phyloP scores from a whole-genome alignment of 2,797 vertebrate species.

The Mus caroli region DNA sequence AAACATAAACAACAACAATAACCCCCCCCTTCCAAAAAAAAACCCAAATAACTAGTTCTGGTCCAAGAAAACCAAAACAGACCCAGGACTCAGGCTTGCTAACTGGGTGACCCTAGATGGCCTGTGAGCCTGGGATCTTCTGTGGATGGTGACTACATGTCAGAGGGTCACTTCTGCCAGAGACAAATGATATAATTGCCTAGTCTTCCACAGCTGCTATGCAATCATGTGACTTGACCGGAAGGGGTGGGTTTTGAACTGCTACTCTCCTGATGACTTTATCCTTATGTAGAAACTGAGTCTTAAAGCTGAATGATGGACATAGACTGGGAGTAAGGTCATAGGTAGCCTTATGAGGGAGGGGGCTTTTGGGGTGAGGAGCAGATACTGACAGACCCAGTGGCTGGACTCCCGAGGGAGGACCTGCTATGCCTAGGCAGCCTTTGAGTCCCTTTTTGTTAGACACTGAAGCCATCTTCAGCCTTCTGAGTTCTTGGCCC shows the following conservation, averaged over 20 bases:
- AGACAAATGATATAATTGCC: neutral
- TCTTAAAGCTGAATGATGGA: neutral
- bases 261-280: neutral
- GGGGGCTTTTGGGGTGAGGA: fast-evolving
- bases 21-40: no score
- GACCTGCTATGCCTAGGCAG: neutral
- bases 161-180: neutral
- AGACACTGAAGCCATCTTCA: neutral
- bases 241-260: neutral
- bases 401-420: neutral
- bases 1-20: neutral
- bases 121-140: neutral
- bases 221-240: fast-evolving
- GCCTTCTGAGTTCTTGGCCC: neutral
- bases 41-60: constrained; percentile 1
- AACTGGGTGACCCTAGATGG: neutral
- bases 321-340: neutral
- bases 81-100: neutral
- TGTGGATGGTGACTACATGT: neutral
- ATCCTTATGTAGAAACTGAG: constrained; percentile 7
- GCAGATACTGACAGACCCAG: no score
- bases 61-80: constrained; percentile 15
- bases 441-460: neutral
- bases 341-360: neutral
- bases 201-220: neutral